A percentile compares a stretch with the other conserved stretches of the same genome.
Evolutionary conservation across 2,888 invertebrate species (phyloP).

Genomic region (Tipula unca): DNA sequence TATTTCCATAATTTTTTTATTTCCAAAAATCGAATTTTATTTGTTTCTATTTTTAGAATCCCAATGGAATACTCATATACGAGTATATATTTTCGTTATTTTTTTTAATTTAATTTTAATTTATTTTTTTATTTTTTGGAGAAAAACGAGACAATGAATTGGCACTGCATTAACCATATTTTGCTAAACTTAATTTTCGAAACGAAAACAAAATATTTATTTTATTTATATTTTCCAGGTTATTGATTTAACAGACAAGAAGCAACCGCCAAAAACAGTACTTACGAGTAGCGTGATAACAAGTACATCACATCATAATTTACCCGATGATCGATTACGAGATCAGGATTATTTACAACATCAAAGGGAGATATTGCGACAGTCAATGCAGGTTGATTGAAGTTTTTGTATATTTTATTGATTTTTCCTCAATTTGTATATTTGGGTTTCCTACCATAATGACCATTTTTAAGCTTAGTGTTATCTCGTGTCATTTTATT

Average conservation of each 20-base stretch:
- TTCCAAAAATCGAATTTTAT: background rate
- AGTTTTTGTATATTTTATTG: background rate
- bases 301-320: conserved; percentile 37
- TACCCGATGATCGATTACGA: conserved; percentile 48
- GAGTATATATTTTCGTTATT: background rate
- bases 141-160: background rate
- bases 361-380: conserved; percentile 55
- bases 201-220: background rate
- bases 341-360: conserved; percentile 55
- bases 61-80: background rate
- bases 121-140: background rate
- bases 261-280: conserved; percentile 45
- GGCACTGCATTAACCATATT: no score
- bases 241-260: conserved; percentile 68
- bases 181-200: background rate
- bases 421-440: background rate
- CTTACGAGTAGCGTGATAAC: conserved; percentile 44
- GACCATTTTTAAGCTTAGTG: no score
- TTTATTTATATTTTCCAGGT: conserved; percentile 40
- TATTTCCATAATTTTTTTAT: background rate
- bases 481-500: no score
- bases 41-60: background rate
- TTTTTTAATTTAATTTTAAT: background rate
- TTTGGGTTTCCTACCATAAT: no score
- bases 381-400: conserved; percentile 43